Evolutionary conservation across 2,113 vertebrate species (phyloP).

Genomic region (Chloebia gouldiae): DNA sequence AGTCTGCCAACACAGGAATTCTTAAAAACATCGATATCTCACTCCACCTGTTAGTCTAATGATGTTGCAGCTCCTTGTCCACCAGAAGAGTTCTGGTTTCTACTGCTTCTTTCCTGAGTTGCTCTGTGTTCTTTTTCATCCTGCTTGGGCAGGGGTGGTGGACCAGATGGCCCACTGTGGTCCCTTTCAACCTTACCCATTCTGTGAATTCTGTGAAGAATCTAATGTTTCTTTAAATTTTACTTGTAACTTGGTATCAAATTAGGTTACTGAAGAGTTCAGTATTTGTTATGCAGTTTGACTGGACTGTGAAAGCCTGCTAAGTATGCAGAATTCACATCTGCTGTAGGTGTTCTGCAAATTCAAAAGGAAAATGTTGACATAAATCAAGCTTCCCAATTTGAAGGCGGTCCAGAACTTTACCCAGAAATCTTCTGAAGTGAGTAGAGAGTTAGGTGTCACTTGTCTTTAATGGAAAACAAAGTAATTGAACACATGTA

Average conservation of each 20-base stretch:
- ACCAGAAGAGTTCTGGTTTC: neutral
- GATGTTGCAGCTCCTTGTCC: neutral
- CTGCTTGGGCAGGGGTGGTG: neutral
- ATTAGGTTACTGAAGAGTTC: neutral
- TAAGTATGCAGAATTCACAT: neutral
- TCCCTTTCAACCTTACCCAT: neutral
- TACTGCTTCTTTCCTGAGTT: neutral
- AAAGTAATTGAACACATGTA: no score
- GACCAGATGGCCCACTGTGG: neutral
- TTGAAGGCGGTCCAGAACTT: neutral
- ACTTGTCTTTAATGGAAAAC: neutral
- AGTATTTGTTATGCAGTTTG: neutral
- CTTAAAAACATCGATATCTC: neutral
- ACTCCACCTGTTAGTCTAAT: neutral
- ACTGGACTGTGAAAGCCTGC: neutral
- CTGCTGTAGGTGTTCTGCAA: neutral
- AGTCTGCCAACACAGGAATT: neutral
- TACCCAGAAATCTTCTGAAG: neutral
- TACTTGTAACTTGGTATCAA: neutral
- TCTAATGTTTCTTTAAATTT: neutral
- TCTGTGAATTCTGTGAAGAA: neutral
- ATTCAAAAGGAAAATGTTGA: neutral
- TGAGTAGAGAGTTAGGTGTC: neutral
- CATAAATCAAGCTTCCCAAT: neutral
- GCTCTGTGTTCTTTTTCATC: neutral